Evolutionary conservation across 2,888 invertebrate species (phyloP).

Genomic region (Cephus pygmeus): DNA sequence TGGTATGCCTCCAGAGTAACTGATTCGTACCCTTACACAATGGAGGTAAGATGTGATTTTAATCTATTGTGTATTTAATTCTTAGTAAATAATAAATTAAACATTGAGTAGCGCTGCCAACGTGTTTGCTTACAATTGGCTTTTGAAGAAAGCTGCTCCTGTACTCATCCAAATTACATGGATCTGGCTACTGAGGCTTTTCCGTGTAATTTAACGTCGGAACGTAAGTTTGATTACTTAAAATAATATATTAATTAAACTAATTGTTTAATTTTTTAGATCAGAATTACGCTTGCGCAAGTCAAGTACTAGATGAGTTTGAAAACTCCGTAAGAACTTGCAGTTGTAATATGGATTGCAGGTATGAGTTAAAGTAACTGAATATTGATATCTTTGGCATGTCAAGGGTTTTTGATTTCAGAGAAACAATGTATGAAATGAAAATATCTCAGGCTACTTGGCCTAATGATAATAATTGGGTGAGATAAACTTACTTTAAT

Average conservation of each 20-base stretch:
- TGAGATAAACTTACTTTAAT: slow-evolving; percentile 11
- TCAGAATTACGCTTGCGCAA: slow-evolving; percentile 22
- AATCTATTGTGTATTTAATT: background rate
- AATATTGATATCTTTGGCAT: background rate
- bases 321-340: slow-evolving; percentile 23
- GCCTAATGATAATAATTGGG: slow-evolving; percentile 32
- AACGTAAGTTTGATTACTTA: slow-evolving; percentile 20
- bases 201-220: slow-evolving; percentile 31
- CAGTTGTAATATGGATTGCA: slow-evolving; percentile 35
- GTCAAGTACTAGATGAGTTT: slow-evolving; percentile 27
- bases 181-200: slow-evolving; percentile 22
- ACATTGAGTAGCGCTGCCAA: slow-evolving; percentile 26
- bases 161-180: slow-evolving; percentile 32
- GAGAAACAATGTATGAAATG: slow-evolving; percentile 30
- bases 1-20: slow-evolving; percentile 23
- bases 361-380: slow-evolving; percentile 13
- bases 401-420: slow-evolving; percentile 13
- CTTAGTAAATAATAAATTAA: slow-evolving; percentile 1
- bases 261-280: slow-evolving; percentile 13
- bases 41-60: slow-evolving; percentile 22
- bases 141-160: slow-evolving; percentile 31
- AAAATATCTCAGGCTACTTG: slow-evolving; percentile 31
- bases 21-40: slow-evolving; percentile 23
- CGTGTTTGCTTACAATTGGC: slow-evolving; percentile 31
- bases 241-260: background rate